Base-by-base conservation (phyloP, 2,888 invertebrate genomes). In the Apodemia zela region DNA sequence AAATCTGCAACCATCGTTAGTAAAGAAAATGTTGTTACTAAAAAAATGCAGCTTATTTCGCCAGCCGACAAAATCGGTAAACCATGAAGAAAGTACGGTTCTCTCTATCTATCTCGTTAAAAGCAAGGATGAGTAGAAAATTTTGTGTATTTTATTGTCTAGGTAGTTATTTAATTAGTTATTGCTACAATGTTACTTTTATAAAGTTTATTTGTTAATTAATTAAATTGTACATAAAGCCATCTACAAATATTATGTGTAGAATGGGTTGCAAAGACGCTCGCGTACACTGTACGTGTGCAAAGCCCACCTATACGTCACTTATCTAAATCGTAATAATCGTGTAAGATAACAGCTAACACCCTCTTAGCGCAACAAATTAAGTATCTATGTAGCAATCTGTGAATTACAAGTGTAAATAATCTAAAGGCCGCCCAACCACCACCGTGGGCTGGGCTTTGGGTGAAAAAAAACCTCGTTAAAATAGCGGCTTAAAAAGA, bases 401-500 rank as follows among this genome's bases (percentile, higher is more conserved):
- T 81, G 81, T 84, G 89, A 88, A 89, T 91, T 91, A 90, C 88
- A 89, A 89, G 90, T 91, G 91, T 91, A 90, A 91, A 90, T 91
- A 91, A 90, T 88, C 88, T 82, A 75, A 77, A 82, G 80, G 84
- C 85, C 90, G 89, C 90, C 91, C 92, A 89, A 81, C 89, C 87
- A 78, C 81, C 83, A 80, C 79, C 85, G 91, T 87, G 90, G 91
- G 91, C 78, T 67, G 90, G 90, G 88, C 90, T 84, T 83, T 82
- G 81, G 77, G 73, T 75, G 80, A 80, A 81, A 84, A 78, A 87
- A 80, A 86, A 89, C 85, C 87, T 89, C 89, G 88, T 90, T 90
- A 89, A 90, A 91, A 89, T 85, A 88, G 82, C 87, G 84, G 87
- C 89, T 91, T 91, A 89, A 90, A 90, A 91, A 90, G 91, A 90